Conservation (phyloP, 2,113 vertebrate genomes). For the Caretta caretta region DNA sequence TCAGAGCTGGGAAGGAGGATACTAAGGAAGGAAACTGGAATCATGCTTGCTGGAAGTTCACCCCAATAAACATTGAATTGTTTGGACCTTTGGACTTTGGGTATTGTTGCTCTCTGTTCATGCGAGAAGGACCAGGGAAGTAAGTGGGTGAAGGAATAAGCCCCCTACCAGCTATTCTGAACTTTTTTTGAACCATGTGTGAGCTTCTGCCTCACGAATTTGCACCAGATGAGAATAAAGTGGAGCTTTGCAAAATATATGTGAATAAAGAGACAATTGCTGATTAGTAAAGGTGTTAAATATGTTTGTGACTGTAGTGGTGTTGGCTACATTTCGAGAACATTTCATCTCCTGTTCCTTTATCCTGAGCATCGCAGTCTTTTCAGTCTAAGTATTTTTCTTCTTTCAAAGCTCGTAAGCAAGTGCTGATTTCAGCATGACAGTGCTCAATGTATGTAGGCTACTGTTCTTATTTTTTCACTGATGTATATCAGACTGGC, state of each 20-base stretch:
- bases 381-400: background rate
- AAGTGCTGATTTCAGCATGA: background rate
- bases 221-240: background rate
- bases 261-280: background rate
- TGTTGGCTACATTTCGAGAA: background rate
- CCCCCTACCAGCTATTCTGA: background rate
- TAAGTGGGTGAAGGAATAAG: too few species aligned
- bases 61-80: too few species aligned
- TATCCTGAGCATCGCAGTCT: background rate
- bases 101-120: too few species aligned
- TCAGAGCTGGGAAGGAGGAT: too few species aligned
- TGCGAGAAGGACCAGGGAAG: too few species aligned
- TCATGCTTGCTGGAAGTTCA: too few species aligned
- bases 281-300: background rate
- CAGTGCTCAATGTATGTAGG: background rate
- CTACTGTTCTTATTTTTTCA: background rate
- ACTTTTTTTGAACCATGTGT: background rate
- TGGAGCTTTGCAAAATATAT: conserved; percentile 14
- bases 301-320: background rate
- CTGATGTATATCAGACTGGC: background rate
- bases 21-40: too few species aligned
- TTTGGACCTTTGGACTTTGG: too few species aligned
- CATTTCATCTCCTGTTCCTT: background rate
- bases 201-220: background rate
- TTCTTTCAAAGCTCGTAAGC: background rate